Evolutionary conservation across 2,113 vertebrate species (phyloP).

Genomic region (Cygnus buccinator): DNA sequence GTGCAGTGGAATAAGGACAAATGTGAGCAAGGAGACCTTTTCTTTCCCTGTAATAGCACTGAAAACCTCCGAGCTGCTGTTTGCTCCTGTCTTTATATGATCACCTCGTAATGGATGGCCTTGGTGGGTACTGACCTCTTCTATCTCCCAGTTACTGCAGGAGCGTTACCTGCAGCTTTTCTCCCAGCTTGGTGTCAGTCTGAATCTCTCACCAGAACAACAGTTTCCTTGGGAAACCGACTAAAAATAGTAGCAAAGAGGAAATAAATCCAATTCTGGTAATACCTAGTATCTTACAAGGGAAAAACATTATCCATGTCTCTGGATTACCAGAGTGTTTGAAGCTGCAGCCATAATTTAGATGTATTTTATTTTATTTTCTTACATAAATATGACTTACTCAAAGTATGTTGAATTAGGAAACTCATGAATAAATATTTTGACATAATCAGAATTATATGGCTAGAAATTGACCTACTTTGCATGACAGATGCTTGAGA

Average conservation of each 20-base stretch:
- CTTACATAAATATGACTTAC: slow-evolving; percentile 61
- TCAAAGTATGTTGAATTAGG: slow-evolving; percentile 73
- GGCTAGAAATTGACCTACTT: slow-evolving; percentile 79
- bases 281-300: neutral
- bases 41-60: neutral
- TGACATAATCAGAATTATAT: slow-evolving; percentile 78
- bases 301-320: neutral
- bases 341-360: slow-evolving; percentile 58
- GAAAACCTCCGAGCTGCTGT: neutral
- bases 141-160: neutral
- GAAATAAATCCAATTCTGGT: neutral
- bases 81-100: neutral
- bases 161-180: neutral
- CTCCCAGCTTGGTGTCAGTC: neutral
- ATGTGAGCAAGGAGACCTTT: neutral
- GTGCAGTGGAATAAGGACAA: neutral
- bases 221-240: neutral
- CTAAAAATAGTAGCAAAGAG: neutral
- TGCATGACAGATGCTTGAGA: slow-evolving; percentile 71
- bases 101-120: neutral
- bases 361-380: neutral
- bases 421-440: slow-evolving; percentile 79
- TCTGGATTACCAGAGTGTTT: slow-evolving; percentile 18
- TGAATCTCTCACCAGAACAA: neutral
- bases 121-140: neutral